A percentile compares a stretch with the other conserved stretches of the same genome.
These are phyloP conservation scores for Petrocephalus sullivani DNA, from an alignment of 2,797 vertebrate species.

Conservation along the genomic window DNA sequence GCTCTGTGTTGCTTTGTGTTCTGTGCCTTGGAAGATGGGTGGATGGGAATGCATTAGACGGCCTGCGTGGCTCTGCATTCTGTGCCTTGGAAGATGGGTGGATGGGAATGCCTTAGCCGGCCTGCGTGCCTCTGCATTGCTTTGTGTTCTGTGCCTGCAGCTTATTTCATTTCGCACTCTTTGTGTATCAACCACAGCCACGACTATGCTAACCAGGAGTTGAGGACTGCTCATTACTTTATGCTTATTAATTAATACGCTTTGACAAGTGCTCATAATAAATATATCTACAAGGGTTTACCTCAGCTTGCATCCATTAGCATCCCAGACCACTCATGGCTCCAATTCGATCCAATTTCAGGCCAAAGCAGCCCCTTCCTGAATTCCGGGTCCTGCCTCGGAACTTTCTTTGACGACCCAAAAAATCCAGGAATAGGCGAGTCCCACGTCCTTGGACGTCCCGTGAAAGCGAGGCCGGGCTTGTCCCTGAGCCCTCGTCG, in stretches of 20 bases:
- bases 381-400: slow-evolving; percentile 48
- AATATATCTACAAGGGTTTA: not conserved
- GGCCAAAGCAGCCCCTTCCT: slow-evolving; percentile 62
- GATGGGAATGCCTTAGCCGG: not conserved
- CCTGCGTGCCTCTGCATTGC: not conserved
- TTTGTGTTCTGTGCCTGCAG: not conserved
- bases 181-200: not conserved
- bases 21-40: not conserved
- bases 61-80: not conserved
- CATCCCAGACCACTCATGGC: slow-evolving; percentile 65
- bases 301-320: slow-evolving; percentile 29
- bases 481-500: slow-evolving; percentile 46
- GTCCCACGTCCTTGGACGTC: slow-evolving; percentile 9
- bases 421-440: slow-evolving; percentile 48
- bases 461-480: not conserved
- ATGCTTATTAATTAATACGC: not conserved
- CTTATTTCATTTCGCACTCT: not conserved
- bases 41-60: not conserved
- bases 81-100: not conserved
- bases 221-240: not conserved
- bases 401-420: slow-evolving; percentile 45
- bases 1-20: not conserved
- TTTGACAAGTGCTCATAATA: not conserved
- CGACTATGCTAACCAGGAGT: not conserved
- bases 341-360: slow-evolving; percentile 70